These are phyloP conservation scores for Acrocephalus kingi DNA, from an alignment of 2,113 vertebrate genomes.

Conservation along the genomic window DNA sequence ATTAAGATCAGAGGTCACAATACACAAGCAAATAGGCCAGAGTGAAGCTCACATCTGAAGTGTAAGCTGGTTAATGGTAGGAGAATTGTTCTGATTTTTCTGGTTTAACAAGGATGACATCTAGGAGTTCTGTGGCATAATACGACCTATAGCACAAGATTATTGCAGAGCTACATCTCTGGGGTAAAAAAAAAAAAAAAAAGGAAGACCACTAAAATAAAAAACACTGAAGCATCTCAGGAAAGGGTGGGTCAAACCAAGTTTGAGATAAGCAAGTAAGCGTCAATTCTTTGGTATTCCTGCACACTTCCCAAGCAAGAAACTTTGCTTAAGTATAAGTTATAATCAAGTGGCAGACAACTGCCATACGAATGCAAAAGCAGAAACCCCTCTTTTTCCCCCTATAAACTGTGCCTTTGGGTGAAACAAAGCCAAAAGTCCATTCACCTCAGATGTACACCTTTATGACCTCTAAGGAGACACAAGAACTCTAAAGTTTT, in stretches of 20 bases:
- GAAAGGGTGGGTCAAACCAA: neutral
- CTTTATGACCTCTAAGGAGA: neutral
- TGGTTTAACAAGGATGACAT: neutral
- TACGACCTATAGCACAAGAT: neutral
- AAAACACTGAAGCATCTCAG: slow-evolving; percentile 39
- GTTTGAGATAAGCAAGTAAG: slow-evolving; percentile 19
- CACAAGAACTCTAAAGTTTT: neutral
- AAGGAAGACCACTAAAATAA: neutral
- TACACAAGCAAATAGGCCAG: neutral
- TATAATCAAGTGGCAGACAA: neutral
- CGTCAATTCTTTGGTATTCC: neutral
- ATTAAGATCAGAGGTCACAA: slow-evolving; percentile 56
- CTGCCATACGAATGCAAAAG: neutral
- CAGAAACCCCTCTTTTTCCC: neutral
- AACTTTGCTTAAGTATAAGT: neutral
- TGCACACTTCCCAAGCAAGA: neutral
- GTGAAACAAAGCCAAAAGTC: neutral
- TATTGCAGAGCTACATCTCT: neutral
- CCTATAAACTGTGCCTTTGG: neutral
- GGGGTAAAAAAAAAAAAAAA: neutral
- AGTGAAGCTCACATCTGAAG: neutral
- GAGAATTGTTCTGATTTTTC: neutral
- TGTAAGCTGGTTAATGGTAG: neutral
- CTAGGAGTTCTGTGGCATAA: neutral
- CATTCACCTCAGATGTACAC: neutral